Evolutionary conservation across 2,113 vertebrate genomes (phyloP).

Genomic region (Pimephales promelas): DNA sequence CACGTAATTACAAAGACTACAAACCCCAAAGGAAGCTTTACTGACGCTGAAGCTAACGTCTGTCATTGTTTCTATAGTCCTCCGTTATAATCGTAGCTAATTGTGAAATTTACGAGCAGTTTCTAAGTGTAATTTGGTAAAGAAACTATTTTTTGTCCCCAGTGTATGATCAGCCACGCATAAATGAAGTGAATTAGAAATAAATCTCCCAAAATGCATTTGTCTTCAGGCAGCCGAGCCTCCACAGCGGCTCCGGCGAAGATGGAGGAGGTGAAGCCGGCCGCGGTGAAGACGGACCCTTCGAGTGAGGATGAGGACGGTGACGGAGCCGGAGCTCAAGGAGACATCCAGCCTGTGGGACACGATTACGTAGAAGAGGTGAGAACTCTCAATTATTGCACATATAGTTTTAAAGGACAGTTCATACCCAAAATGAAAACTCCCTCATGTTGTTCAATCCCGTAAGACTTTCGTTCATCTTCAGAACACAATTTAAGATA

Average conservation of each 20-base stretch:
- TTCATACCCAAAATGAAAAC: too few species aligned
- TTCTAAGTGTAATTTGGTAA: not conserved
- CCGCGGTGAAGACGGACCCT: conserved; percentile 56
- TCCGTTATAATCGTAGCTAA: too few species aligned
- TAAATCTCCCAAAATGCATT: not conserved
- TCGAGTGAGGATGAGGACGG: conserved; percentile 64
- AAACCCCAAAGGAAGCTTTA: too few species aligned
- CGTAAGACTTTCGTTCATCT: too few species aligned
- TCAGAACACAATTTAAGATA: too few species aligned
- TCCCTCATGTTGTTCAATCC: too few species aligned
- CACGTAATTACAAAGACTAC: too few species aligned
- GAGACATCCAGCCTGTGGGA: conserved; percentile 75
- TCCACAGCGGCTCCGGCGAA: conserved; percentile 58
- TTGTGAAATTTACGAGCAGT: too few species aligned
- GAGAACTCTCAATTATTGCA: not conserved
- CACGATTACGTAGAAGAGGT: conserved; percentile 80
- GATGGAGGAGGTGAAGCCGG: conserved; percentile 57
- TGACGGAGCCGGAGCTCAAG: conserved; percentile 61
- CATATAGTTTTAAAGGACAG: not conserved
- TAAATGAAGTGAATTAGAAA: too few species aligned
- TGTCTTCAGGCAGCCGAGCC: conserved; percentile 64
- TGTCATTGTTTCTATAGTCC: too few species aligned
- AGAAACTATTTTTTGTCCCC: not conserved
- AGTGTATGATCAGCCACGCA: not conserved
- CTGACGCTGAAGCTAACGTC: too few species aligned